Conservation (phyloP, 2,113 vertebrate genomes). For the Mungos mungo region DNA sequence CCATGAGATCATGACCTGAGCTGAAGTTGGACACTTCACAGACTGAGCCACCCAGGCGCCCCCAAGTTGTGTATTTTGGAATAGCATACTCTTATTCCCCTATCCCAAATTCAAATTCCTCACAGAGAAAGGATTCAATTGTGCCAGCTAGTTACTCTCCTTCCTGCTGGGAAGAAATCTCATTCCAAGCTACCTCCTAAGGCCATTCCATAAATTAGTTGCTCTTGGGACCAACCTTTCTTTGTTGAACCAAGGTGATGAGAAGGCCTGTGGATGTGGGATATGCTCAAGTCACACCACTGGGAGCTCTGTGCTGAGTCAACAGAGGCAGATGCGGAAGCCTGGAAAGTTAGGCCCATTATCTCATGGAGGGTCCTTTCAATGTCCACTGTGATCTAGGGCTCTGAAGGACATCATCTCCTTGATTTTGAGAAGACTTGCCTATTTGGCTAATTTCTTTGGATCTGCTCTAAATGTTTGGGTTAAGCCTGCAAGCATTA, state of each 20-base stretch:
- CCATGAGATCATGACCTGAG: no score
- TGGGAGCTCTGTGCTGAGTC: not conserved
- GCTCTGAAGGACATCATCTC: not conserved
- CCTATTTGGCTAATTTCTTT: not conserved
- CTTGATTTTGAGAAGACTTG: not conserved
- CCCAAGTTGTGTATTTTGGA: no score
- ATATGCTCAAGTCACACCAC: not conserved
- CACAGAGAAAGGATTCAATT: not conserved
- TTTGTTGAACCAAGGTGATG: not conserved
- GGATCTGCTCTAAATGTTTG: not conserved
- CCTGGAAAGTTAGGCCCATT: not conserved
- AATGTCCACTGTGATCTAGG: not conserved
- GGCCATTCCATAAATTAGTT: not conserved
- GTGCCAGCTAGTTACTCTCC: not conserved
- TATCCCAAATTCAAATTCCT: not conserved
- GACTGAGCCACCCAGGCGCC: no score
- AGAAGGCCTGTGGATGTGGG: not conserved
- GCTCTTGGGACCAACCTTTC: not conserved
- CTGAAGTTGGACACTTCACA: no score
- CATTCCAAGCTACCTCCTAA: not conserved
- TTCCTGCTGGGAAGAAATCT: not conserved
- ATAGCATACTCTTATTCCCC: not conserved
- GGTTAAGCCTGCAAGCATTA: not conserved
- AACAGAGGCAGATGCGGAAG: not conserved
- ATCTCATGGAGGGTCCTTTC: not conserved